Conservation (phyloP, 2,888 invertebrate genomes). For the Octodonta nipae region DNA sequence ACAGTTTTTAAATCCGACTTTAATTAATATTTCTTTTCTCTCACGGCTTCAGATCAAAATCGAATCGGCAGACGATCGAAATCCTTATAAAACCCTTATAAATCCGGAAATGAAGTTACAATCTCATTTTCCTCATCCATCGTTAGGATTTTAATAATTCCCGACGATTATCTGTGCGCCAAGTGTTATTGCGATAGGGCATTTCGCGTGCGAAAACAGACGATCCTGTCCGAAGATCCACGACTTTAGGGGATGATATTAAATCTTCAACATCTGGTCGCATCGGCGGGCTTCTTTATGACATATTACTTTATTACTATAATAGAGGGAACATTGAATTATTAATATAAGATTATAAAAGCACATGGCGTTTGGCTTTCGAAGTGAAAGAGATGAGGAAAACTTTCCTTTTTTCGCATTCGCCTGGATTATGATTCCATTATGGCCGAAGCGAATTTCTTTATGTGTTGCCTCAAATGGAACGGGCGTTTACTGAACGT, state of each 20-base stretch:
- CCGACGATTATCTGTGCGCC: conserved; percentile 5
- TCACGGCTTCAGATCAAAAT: too few relatives aligned
- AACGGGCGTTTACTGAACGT: too few relatives aligned
- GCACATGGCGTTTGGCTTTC: conserved; percentile 25
- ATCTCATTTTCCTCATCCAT: conserved; percentile 4
- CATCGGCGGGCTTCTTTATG: conserved; percentile 34
- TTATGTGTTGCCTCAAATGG: too few relatives aligned
- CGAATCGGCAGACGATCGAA: too few relatives aligned
- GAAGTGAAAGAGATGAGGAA: too few relatives aligned
- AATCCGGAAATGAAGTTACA: conserved; percentile 17
- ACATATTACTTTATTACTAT: conserved; percentile 39
- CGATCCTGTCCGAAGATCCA: conserved; percentile 14
- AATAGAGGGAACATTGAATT: conserved; percentile 39
- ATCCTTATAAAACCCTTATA: conserved; percentile 11
- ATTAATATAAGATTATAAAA: conserved; percentile 37
- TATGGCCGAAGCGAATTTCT: too few relatives aligned
- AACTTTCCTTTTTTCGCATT: too few relatives aligned
- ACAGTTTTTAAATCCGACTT: too few relatives aligned
- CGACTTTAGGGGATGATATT: conserved; percentile 28
- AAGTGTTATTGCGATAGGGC: too few relatives aligned
- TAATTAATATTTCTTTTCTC: too few relatives aligned
- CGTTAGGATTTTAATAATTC: conserved; percentile 12
- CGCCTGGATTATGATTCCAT: too few relatives aligned
- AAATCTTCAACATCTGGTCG: conserved; percentile 36
- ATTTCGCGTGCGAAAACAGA: conserved; percentile 4